Base-by-base conservation (phyloP, 1,140 invertebrate genomes). In the Phymorhynchus buccinoides region DNA sequence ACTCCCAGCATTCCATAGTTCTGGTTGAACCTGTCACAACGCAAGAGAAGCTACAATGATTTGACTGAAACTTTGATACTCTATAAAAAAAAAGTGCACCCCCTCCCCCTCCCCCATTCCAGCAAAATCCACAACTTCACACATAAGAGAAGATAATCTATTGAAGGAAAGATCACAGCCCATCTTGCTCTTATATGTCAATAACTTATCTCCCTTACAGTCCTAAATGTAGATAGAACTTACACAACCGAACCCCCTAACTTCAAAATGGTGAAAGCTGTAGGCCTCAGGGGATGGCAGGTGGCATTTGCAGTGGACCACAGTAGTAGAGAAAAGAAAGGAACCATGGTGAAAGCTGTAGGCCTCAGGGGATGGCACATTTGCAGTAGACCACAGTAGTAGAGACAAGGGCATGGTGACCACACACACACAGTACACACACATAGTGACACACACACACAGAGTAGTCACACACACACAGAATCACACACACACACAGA, bases 271-370 rank as follows among this genome's bases (percentile, higher is more conserved):
- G 93, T 98, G 97, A 92, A 96, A 98, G 93, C 98, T 97, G 90
- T 98, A 97, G 2, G 96, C 96, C 93, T 98, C 97, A n/a, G 97
- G 96, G 41, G 96, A 97, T 12, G 96, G 96, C 88, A 98, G 94
- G 93, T 98, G 97, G 90, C 97, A 98, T 9, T 97, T 97, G 77
- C 96, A 97, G 90, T 98, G 97, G 30, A 96, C 95, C 89, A 97
- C 97, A 9, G 97, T 94, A 0, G 97, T 98, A 3, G 96, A 96
- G 16, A 97, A 90, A 84, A 97, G 95, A 4, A 96, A 97, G 62
- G 95, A 4, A 96, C 97, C 62, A 97, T 89, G 1, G 95, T 98
- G 97, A 92, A 96, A 98, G 93, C 98, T 97, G 90, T 98, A 97
- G 2, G 96, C 96, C 93, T 98, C 97, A n/a, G 97, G 96, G 41